Conservation (phyloP, 2,888 invertebrate species). For the Diaprepes abbreviatus region DNA sequence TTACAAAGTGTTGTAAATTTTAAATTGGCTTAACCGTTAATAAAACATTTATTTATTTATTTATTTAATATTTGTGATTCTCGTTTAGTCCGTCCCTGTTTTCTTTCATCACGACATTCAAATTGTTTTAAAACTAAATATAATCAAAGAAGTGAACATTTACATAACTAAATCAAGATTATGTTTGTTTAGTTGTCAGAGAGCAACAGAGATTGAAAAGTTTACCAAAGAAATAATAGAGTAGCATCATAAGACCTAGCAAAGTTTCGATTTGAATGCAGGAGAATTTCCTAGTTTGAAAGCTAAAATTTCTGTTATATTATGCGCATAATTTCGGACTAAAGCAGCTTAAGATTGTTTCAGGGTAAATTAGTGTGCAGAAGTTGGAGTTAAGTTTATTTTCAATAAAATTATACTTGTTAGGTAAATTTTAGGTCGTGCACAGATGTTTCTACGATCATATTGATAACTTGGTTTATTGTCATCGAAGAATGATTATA, state of each 20-base stretch:
- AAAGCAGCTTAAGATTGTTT: not conserved
- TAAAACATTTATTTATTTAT: too few species aligned
- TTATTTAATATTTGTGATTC: too few species aligned
- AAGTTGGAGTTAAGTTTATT: not conserved
- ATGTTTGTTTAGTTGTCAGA: not conserved
- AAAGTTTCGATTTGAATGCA: constrained; percentile 12
- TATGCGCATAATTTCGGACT: constrained; percentile 14
- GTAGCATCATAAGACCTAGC: constrained; percentile 9
- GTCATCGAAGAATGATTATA: too few species aligned
- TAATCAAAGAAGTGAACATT: too few species aligned
- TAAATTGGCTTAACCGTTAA: too few species aligned
- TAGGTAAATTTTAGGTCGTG: too few species aligned
- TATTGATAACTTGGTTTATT: too few species aligned
- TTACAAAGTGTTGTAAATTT: too few species aligned
- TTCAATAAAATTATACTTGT: not conserved
- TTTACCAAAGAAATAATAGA: constrained; percentile 5
- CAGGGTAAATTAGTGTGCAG: not conserved
- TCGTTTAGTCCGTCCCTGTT: too few species aligned
- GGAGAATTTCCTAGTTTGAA: constrained; percentile 7
- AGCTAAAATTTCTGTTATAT: constrained; percentile 1
- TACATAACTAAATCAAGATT: not conserved
- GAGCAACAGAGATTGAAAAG: not conserved
- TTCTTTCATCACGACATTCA: too few species aligned
- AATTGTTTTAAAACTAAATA: too few species aligned
- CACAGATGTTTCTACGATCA: too few species aligned